Conservation (phyloP, 2,113 vertebrate genomes). For the Struthio camelus region DNA sequence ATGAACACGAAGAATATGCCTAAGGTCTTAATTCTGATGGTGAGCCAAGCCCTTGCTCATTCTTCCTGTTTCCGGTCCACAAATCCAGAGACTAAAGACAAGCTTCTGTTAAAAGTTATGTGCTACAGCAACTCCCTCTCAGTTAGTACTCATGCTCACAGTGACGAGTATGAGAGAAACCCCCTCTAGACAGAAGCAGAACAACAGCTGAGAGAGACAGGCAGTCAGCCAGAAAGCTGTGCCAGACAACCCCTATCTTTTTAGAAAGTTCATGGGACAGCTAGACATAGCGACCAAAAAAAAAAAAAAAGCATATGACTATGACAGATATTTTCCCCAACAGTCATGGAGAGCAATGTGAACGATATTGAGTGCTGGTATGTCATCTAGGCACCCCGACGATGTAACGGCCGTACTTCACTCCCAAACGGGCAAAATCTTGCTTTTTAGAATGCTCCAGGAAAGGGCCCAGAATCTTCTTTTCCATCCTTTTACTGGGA, state of each 20-base stretch:
- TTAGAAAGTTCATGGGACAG: neutral
- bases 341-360: neutral
- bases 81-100: neutral
- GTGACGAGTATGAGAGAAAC: neutral
- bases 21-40: neutral
- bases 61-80: neutral
- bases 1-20: neutral
- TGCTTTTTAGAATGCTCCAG: neutral
- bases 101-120: neutral
- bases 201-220: neutral
- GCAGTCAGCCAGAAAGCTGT: neutral
- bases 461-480: neutral
- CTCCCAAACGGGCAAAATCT: neutral
- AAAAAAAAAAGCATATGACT: neutral
- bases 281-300: neutral
- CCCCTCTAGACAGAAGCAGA: neutral
- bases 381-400: neutral
- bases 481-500: neutral
- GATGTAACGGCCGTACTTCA: neutral
- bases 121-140: neutral
- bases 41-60: neutral
- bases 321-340: neutral
- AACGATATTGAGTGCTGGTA: neutral
- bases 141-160: neutral
- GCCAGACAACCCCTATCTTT: neutral